phyloP scores from a whole-genome alignment of 1,140 invertebrate species.

The Chrysopa pallens region DNA sequence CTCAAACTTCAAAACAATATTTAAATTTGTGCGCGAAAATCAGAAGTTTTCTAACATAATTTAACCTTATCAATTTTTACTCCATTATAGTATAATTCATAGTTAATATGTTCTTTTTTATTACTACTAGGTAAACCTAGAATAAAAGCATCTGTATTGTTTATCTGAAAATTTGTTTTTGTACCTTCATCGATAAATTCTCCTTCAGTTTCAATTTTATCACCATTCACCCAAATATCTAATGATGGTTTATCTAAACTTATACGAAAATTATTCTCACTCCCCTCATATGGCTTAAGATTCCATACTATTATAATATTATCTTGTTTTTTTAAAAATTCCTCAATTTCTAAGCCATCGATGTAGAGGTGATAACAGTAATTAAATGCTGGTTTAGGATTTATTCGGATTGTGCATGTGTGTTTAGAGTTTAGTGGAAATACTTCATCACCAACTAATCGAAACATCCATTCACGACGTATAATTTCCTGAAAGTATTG shows the following conservation, averaged over 20 bases:
- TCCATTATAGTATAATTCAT: conserved; percentile 27
- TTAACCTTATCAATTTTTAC: conserved; percentile 15
- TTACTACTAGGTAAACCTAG: conserved; percentile 30
- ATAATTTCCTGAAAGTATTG: conserved; percentile 43
- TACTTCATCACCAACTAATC: conserved; percentile 53
- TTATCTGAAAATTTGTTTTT: conserved; percentile 54
- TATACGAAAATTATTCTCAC: background rate
- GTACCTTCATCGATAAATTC: conserved; percentile 66
- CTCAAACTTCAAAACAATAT: too few species aligned
- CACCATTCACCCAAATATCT: conserved; percentile 61
- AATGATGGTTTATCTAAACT: conserved; percentile 51
- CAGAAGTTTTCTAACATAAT: background rate
- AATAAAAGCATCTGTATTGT: conserved; percentile 27
- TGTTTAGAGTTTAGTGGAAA: conserved; percentile 21
- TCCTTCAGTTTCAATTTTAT: conserved; percentile 45
- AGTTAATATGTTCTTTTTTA: conserved; percentile 30
- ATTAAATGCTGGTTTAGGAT: conserved; percentile 59
- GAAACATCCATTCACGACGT: conserved; percentile 74
- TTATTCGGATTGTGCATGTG: conserved; percentile 36
- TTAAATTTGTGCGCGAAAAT: too few species aligned
- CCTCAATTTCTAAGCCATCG: conserved; percentile 55
- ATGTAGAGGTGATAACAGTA: conserved; percentile 62
- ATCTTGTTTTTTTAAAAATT: conserved; percentile 58
- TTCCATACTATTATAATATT: conserved; percentile 29
- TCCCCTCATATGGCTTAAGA: conserved; percentile 5